Conservation (phyloP, 1,140 invertebrate genomes). For the Cydia amplana region DNA sequence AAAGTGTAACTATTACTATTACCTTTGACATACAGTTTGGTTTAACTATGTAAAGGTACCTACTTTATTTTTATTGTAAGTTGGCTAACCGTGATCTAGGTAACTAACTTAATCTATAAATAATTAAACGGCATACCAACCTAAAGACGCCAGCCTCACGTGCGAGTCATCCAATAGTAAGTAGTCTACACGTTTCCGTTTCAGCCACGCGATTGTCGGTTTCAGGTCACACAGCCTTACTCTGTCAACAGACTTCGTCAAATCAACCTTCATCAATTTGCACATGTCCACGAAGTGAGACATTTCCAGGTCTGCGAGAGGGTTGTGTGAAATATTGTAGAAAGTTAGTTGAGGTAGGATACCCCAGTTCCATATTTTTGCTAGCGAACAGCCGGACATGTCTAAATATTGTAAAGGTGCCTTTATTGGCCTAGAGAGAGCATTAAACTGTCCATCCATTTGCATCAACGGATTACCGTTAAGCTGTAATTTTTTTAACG, state of each 20-base stretch:
- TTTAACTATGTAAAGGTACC: too few species aligned
- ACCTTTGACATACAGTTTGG: too few species aligned
- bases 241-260: conserved; percentile 64
- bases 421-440: conserved; percentile 75
- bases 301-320: conserved; percentile 54
- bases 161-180: conserved; percentile 64
- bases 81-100: too few species aligned
- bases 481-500: conserved; percentile 80
- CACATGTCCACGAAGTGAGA: conserved; percentile 69
- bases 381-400: conserved; percentile 79
- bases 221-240: conserved; percentile 63
- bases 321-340: conserved; percentile 76
- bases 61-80: too few species aligned
- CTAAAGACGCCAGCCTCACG: conserved; percentile 61
- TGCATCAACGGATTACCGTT: conserved; percentile 79
- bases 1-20: too few species aligned
- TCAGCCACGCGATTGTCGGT: conserved; percentile 65
- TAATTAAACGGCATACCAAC: conserved; percentile 42
- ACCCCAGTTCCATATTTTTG: conserved; percentile 78
- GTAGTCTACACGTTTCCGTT: conserved; percentile 56
- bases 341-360: conserved; percentile 70
- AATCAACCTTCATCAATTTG: conserved; percentile 68
- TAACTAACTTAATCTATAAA: neutral
- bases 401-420: conserved; percentile 80
- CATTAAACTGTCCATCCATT: conserved; percentile 61